These are phyloP conservation scores for Zaprionus taronus DNA, from an alignment of 1,140 invertebrate species.

Conservation along the genomic window DNA sequence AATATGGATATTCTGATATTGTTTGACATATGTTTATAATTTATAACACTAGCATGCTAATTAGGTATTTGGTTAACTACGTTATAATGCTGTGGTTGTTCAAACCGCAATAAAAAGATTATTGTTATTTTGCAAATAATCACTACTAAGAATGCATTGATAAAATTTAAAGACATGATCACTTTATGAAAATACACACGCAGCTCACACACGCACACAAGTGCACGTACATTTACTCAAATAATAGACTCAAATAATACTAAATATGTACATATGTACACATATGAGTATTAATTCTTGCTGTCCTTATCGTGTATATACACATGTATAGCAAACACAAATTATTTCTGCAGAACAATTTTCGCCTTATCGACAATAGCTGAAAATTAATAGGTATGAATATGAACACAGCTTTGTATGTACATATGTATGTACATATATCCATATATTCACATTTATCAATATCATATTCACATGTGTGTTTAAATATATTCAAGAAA, in stretches of 20 bases:
- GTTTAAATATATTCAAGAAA: neutral
- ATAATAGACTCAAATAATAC: neutral
- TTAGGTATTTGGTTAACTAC: slow-evolving; percentile 67
- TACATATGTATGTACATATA: no score
- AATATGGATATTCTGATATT: neutral
- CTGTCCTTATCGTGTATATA: neutral
- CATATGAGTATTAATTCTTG: neutral
- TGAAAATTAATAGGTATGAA: no score
- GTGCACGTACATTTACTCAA: neutral
- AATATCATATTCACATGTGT: no score
- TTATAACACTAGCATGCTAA: slow-evolving; percentile 44
- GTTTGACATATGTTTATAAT: neutral
- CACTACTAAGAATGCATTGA: neutral
- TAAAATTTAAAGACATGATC: slow-evolving; percentile 19
- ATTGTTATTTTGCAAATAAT: slow-evolving; percentile 35
- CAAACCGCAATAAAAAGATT: slow-evolving; percentile 41
- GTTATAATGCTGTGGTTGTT: slow-evolving; percentile 22
- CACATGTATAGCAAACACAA: neutral
- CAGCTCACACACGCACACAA: slow-evolving; percentile 4
- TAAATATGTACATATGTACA: neutral
- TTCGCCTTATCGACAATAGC: neutral
- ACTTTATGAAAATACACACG: slow-evolving; percentile 6
- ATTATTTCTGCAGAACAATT: neutral
- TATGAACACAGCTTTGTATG: no score
- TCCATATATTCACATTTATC: no score